Evolutionary conservation across 2,797 vertebrate species (phyloP).

Genomic region (Numenius phaeopus): DNA sequence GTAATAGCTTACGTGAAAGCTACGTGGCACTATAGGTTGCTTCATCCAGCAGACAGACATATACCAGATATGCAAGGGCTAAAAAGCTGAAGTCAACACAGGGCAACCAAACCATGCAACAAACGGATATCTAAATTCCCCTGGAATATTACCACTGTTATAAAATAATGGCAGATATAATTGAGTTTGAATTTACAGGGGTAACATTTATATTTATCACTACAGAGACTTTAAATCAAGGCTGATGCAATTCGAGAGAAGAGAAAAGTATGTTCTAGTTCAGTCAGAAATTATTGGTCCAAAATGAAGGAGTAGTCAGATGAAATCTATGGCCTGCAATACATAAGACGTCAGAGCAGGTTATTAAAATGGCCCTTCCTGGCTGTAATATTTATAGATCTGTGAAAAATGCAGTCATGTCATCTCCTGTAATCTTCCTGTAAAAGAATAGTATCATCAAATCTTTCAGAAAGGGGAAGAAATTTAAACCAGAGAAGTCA

Average conservation of each 20-base stretch:
- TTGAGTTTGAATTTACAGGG: background rate
- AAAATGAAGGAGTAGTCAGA: background rate
- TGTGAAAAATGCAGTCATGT: background rate
- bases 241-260: background rate
- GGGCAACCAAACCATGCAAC: background rate
- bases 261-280: background rate
- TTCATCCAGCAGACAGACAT: background rate
- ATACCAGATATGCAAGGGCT: background rate
- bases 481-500: background rate
- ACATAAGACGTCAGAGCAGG: background rate
- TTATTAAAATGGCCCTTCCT: constrained; percentile 39
- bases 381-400: constrained; percentile 20
- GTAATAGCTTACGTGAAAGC: background rate
- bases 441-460: background rate
- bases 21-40: background rate
- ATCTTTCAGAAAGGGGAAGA: background rate
- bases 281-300: constrained; percentile 8
- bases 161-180: background rate
- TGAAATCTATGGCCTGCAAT: background rate
- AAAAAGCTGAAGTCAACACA: background rate
- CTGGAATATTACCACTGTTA: background rate
- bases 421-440: background rate
- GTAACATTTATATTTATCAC: background rate
- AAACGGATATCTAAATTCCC: background rate
- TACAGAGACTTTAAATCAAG: background rate